Evolutionary conservation across 2,888 invertebrate genomes (phyloP).

Genomic region (Plagodis pulveraria): DNA sequence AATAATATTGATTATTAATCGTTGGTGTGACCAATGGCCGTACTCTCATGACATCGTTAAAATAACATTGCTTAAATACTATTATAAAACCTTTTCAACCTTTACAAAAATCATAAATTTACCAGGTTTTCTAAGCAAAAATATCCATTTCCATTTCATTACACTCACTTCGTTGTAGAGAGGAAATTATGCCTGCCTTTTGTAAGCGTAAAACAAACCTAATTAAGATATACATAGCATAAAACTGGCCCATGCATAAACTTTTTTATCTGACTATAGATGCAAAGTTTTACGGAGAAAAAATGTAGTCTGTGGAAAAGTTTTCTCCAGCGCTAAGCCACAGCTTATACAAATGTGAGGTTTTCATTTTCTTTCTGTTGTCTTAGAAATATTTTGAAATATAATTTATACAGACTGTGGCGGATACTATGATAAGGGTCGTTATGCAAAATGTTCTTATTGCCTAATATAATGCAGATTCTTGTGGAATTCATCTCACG

Average conservation of each 20-base stretch:
- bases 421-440: constrained; percentile 2
- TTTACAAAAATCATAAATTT: constrained; percentile 17
- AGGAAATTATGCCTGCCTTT: constrained; percentile 27
- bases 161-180: constrained; percentile 13
- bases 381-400: background rate
- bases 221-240: constrained; percentile 22
- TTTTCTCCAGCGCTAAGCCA: background rate
- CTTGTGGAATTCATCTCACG: background rate
- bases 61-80: constrained; percentile 8
- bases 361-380: background rate
- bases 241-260: background rate
- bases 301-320: constrained; percentile 13
- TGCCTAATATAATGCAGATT: constrained; percentile 6
- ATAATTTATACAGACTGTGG: constrained; percentile 3
- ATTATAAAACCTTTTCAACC: constrained; percentile 20
- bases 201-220: constrained; percentile 21
- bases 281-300: background rate
- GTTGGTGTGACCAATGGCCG: too few species aligned
- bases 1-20: too few species aligned
- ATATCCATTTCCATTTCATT: constrained; percentile 21
- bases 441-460: constrained; percentile 7
- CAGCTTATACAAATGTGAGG: background rate
- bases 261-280: background rate
- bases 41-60: too few species aligned
- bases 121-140: constrained; percentile 12